phyloP scores from a whole-genome alignment of 2,113 vertebrate genomes.

The Capricornis sumatraensis region DNA sequence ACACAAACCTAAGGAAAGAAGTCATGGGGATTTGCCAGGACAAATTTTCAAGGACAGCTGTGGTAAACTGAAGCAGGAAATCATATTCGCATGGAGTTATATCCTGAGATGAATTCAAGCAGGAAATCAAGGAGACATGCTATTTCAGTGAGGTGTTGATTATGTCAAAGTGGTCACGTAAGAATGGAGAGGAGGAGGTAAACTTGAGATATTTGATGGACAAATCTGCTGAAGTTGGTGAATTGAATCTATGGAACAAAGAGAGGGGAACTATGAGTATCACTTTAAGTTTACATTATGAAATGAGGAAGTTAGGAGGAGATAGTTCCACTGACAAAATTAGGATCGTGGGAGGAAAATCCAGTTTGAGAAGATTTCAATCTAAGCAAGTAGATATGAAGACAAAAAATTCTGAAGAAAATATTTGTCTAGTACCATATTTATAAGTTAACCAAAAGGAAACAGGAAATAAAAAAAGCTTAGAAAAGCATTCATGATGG shows the following conservation, averaged over 20 bases:
- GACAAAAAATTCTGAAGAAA: background rate
- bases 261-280: background rate
- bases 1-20: background rate
- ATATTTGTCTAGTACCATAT: background rate
- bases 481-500: background rate
- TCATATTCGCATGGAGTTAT: background rate
- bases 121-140: background rate
- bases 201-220: background rate
- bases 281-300: background rate
- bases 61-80: background rate
- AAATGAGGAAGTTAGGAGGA: background rate
- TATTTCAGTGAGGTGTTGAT: background rate
- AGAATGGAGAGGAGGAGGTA: background rate
- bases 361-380: background rate
- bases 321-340: background rate
- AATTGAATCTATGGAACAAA: background rate
- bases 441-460: background rate
- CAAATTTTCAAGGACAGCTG: background rate
- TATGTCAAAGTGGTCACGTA: background rate
- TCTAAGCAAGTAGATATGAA: background rate
- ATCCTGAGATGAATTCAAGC: background rate
- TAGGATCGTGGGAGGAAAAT: background rate
- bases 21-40: background rate
- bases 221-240: background rate
- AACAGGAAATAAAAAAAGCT: background rate